Conservation (phyloP, 2,888 invertebrate species). For the Noctua fimbriata region DNA sequence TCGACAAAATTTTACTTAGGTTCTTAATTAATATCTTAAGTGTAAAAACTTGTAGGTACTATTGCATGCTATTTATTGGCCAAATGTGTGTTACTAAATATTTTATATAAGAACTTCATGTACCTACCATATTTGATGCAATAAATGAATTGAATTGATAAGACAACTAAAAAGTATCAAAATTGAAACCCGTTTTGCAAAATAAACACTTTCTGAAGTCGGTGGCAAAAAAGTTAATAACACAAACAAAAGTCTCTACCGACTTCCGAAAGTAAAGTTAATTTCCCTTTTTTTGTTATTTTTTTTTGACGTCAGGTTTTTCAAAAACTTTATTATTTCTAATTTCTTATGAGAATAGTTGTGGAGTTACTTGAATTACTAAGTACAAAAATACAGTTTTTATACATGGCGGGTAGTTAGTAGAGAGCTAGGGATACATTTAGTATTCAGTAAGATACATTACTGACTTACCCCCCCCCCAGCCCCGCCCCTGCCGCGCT, state of each 20-base stretch:
- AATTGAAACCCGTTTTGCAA: not conserved
- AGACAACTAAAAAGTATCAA: not conserved
- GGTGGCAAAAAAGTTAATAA: too few relatives aligned
- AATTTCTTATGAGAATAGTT: not conserved
- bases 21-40: too few relatives aligned
- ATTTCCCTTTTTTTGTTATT: not conserved
- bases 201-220: too few relatives aligned
- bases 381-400: not conserved
- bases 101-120: too few relatives aligned
- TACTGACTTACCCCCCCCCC: not conserved
- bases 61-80: too few relatives aligned
- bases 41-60: too few relatives aligned
- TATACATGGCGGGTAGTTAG: not conserved
- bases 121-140: too few relatives aligned
- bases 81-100: too few relatives aligned
- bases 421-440: slow-evolving; percentile 2
- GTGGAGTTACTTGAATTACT: not conserved
- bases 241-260: too few relatives aligned
- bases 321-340: not conserved
- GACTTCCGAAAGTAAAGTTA: too few relatives aligned
- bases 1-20: too few relatives aligned
- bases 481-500: not conserved
- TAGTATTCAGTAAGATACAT: slow-evolving; percentile 44
- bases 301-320: not conserved
- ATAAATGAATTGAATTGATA: too few relatives aligned